Evolutionary conservation across 1,140 invertebrate genomes (phyloP), one percentile per base, ranked within the genome.

Genomic region (Heterodera carotae): DNA sequence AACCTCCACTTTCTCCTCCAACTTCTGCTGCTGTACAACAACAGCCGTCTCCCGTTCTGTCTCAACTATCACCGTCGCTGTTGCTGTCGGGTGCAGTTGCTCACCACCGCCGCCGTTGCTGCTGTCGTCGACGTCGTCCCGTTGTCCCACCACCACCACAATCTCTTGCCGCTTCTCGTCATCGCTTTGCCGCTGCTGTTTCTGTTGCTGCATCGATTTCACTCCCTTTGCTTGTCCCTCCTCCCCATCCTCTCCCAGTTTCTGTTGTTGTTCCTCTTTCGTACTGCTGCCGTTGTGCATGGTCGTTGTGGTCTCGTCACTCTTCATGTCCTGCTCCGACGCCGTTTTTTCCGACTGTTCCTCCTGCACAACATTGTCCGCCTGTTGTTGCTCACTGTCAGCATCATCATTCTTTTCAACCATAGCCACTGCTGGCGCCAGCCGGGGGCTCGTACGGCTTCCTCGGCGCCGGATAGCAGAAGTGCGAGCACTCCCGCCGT

Each of bases 231-330:
- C 43, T 29, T 33, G n/a, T 33, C 7, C 29, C 80, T 34, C 64
- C 48, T 77, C 79, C 56, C 1, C 5, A 31, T 53, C 31, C 36
- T 82, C 62, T 18, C 18, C 62, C 48, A 7, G 60, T 60, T 39
- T 15, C 73, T 80, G 67, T 67, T 77, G 25, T n/a, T 18, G n/a
- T 22, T 34, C 59, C 31, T 82, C 70, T n/a, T n/a, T n/a, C n/a
- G n/a, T n/a, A n/a, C n/a, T n/a, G n/a, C n/a, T n/a, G n/a, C n/a
- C n/a, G n/a, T n/a, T n/a, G n/a, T n/a, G n/a, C n/a, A n/a, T n/a
- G n/a, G n/a, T n/a, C n/a, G n/a, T n/a, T n/a, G n/a, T n/a, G 31
- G 36, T 25, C 31, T 43, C n/a, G 15, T 12, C 64, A 79, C n/a
- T 59, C 33, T 12, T 77, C 75, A 39, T 1, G 3, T 36, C 43